A percentile compares a stretch with the other conserved stretches of the same genome.
Evolutionary conservation across 2,797 vertebrate species (phyloP).

Genomic region (Eurystomus glaucurus): DNA sequence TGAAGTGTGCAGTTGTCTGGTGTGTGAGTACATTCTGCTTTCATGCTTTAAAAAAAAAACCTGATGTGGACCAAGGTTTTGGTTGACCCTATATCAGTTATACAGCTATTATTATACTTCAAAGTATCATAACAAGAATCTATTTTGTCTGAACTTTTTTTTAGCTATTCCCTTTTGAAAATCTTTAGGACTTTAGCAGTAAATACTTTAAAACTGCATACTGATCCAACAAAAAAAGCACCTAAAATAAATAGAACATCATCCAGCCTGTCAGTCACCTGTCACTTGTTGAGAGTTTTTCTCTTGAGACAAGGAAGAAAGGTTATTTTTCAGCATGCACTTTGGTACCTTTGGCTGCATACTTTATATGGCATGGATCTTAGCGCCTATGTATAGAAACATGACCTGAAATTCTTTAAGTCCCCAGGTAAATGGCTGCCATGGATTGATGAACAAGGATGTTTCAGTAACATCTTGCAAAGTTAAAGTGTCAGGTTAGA

Average conservation of each 20-base stretch:
- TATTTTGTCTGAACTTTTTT: not conserved
- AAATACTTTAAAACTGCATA: not conserved
- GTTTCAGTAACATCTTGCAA: conserved; percentile 24
- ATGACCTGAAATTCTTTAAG: conserved; percentile 5
- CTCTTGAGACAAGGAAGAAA: not conserved
- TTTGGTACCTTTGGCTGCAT: not conserved
- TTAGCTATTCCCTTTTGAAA: not conserved
- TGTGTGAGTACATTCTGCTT: not conserved
- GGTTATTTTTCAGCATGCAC: not conserved
- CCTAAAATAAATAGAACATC: not conserved
- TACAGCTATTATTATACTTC: not conserved
- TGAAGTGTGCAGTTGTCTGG: rapidly evolving
- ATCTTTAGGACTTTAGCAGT: not conserved
- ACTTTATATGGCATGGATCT: not conserved
- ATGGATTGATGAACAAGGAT: conserved; percentile 39
- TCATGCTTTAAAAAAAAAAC: not conserved
- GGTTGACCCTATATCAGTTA: not conserved
- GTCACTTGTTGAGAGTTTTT: not conserved
- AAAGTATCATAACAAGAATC: not conserved
- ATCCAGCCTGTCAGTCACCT: not conserved
- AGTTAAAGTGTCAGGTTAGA: conserved; percentile 54
- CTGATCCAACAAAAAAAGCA: not conserved
- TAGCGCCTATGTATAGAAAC: not conserved
- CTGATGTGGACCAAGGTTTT: not conserved
- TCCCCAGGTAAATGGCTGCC: conserved; percentile 41